Evolutionary conservation across 2,888 invertebrate genomes (phyloP).

Genomic region (Tupiocoris notatus): DNA sequence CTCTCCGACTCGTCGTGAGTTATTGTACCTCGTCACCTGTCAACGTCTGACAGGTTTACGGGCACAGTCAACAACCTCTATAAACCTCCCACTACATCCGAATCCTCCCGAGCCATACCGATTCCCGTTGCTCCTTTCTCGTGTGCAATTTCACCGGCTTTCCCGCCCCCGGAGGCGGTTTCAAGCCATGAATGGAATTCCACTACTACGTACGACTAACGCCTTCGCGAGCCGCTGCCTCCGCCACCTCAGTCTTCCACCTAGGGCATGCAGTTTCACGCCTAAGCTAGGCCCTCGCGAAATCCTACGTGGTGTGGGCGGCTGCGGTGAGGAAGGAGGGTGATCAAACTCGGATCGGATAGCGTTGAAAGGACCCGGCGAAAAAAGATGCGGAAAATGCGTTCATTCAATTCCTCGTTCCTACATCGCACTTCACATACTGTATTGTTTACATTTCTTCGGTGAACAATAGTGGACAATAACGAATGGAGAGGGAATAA

Average conservation of each 20-base stretch:
- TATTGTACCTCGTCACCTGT: constrained; percentile 42
- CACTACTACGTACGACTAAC: not conserved
- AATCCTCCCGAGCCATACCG: not conserved
- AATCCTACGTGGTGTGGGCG: no score
- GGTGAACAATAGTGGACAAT: no score
- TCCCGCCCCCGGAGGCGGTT: not conserved
- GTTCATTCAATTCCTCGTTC: no score
- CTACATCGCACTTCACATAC: no score
- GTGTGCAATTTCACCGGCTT: no score
- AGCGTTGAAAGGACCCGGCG: no score
- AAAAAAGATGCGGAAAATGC: no score
- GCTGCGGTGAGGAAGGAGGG: not conserved
- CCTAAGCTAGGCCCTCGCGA: not conserved
- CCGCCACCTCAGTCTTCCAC: not conserved
- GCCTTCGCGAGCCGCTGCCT: not conserved
- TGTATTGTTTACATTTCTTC: no score
- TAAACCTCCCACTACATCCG: not conserved
- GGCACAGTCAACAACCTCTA: not conserved
- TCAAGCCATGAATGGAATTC: not conserved
- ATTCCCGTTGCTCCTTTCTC: not conserved
- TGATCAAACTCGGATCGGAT: not conserved
- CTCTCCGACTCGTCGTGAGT: constrained; percentile 32
- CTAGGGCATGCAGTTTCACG: not conserved
- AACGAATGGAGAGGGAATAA: no score
- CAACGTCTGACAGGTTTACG: constrained; percentile 38